These are phyloP conservation scores for Lipophrys pholis DNA, from an alignment of 2,113 vertebrate species.

Conservation along the genomic window DNA sequence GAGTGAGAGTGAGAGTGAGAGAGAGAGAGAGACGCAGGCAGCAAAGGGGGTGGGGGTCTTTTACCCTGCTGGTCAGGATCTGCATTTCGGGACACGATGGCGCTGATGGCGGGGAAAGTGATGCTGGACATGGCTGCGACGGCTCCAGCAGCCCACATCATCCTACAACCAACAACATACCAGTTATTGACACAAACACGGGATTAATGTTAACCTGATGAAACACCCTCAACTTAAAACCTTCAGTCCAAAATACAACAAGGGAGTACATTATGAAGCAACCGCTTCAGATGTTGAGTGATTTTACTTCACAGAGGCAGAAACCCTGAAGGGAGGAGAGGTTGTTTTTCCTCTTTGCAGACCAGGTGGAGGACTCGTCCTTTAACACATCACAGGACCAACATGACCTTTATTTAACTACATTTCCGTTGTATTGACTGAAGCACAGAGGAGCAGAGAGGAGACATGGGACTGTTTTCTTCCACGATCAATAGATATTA, in stretches of 20 bases:
- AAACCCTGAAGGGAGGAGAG: background rate
- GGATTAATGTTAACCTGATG: background rate
- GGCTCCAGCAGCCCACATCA: constrained; percentile 94
- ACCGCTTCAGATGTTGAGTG: background rate
- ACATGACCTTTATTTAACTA: constrained; percentile 45
- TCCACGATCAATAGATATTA: constrained; percentile 42
- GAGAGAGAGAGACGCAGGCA: no score
- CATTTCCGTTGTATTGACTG: constrained; percentile 36
- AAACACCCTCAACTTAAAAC: background rate
- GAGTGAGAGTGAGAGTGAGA: no score
- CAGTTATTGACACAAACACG: background rate
- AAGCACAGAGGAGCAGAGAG: constrained; percentile 16
- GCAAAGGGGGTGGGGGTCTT: no score
- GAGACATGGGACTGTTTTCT: constrained; percentile 22
- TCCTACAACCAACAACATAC: constrained; percentile 79
- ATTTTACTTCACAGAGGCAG: background rate
- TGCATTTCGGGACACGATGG: constrained; percentile 89
- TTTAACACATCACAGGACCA: constrained; percentile 5
- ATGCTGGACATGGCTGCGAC: constrained; percentile 95
- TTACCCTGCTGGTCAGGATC: constrained; percentile 91
- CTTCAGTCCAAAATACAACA: background rate
- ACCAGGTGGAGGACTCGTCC: background rate
- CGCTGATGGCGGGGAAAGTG: constrained; percentile 91
- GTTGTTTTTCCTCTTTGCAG: background rate
- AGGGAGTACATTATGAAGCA: no score